Evolutionary conservation across 2,113 vertebrate species (phyloP), one percentile per base, ranked within the genome.

Genomic region (Irena cyanogastra): DNA sequence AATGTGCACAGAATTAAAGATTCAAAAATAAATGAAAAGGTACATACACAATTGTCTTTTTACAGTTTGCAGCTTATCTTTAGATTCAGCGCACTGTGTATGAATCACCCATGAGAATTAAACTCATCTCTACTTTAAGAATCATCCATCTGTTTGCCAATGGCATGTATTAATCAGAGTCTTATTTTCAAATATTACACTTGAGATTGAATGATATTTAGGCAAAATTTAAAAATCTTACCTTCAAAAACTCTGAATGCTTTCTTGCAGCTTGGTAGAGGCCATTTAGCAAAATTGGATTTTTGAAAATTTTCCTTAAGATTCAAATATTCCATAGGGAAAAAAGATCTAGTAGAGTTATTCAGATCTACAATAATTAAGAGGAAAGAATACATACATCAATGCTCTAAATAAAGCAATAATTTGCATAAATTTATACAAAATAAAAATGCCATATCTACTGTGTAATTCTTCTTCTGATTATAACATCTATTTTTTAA

Each of bases 251-350:
- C 97, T 97, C 96, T 96, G 76, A 98, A 97, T 39, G 97, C 91
- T 92, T 97, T 98, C 68, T 87, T 98, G 96, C 98, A 98, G 96
- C 92, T 98, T 66, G 98, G 98, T 31, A 98, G 89, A 26, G 98
- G 98, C 98, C 98, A 98, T 85, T 98, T 98, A 90, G 97, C 96
- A 96, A 95, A 97, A 96, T 85, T 97, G 72, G 98, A 98, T 97
- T 98, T 98, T 95, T 98, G 98, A 97, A 98, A 98, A 89, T 94
- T 98, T 97, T 98, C 98, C 91, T 98, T 98, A 93, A 98, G 96
- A 95, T 98, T 98, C 90, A 98, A 94, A 97, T 98, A 98, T 94
- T 98, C 98, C 95, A 33, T 84, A 88, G 98, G 96, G 74, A 98
- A 98, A 88, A 97, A 97, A 60, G 96, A 97, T 95, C 97, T 98